Evolutionary conservation across 2,888 invertebrate genomes (phyloP).

Genomic region (Choristoneura rosaceana): DNA sequence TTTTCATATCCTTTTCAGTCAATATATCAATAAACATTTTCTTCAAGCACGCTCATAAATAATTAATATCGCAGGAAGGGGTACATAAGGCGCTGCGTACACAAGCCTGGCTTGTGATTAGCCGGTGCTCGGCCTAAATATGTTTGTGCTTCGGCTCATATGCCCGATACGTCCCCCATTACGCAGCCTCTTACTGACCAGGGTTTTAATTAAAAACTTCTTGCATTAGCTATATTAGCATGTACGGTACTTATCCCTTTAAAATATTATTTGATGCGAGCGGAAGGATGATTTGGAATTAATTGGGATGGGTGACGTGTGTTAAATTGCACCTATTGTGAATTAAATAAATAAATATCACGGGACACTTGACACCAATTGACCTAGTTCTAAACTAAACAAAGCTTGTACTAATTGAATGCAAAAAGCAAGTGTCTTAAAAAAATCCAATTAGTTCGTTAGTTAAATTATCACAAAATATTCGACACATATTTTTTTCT

Average conservation of each 20-base stretch:
- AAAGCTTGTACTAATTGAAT: no score
- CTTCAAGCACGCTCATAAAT: slow-evolving; percentile 38
- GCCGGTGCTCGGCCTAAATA: slow-evolving; percentile 81
- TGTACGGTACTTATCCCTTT: slow-evolving; percentile 79
- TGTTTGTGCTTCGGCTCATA: slow-evolving; percentile 81
- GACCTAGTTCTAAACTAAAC: no score
- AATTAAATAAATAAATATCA: no score
- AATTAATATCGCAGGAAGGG: slow-evolving; percentile 64
- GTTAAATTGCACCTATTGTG: slow-evolving; percentile 4
- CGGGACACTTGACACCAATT: no score
- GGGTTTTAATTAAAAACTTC: slow-evolving; percentile 86
- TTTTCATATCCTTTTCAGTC: background rate
- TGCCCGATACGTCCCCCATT: slow-evolving; percentile 81
- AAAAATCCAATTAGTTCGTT: no score
- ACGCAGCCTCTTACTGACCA: slow-evolving; percentile 82
- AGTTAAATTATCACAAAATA: no score
- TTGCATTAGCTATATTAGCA: slow-evolving; percentile 72
- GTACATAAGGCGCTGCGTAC: slow-evolving; percentile 68
- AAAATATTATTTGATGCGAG: slow-evolving; percentile 78
- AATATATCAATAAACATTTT: slow-evolving; percentile 34
- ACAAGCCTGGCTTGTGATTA: slow-evolving; percentile 77
- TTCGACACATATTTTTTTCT: background rate
- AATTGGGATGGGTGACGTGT: slow-evolving; percentile 28
- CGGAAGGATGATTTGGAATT: slow-evolving; percentile 35
- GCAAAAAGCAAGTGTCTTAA: no score